A percentile compares a stretch with the other conserved stretches of the same genome.
These are phyloP conservation scores for Lochmaea capreae DNA, from an alignment of 2,888 invertebrate species.

Conservation along the genomic window DNA sequence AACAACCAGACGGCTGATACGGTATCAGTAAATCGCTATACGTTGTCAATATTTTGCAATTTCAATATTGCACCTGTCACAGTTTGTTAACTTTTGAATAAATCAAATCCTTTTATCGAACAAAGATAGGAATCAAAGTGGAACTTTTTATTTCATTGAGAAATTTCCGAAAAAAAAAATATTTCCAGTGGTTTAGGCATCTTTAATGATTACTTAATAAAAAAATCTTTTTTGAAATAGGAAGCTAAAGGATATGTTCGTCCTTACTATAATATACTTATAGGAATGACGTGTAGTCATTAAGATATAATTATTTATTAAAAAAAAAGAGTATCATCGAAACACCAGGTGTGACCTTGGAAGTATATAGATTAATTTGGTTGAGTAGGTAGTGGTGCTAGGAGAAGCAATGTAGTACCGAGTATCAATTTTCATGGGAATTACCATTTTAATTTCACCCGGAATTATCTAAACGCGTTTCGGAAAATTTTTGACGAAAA, in stretches of 20 bases:
- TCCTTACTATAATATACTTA: not conserved
- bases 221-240: no score
- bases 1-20: not conserved
- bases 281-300: not conserved
- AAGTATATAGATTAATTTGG: constrained; percentile 7
- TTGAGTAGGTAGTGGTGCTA: not conserved
- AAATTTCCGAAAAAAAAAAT: no score
- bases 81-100: not conserved
- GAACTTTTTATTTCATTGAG: no score
- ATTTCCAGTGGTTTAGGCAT: no score
- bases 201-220: no score
- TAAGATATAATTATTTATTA: not conserved
- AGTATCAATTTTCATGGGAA: not conserved
- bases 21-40: not conserved
- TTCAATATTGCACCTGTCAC: not conserved
- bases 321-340: not conserved
- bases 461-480: no score
- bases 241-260: not conserved
- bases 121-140: not conserved
- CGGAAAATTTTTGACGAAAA: no score
- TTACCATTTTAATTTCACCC: no score
- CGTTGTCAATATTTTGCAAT: constrained; percentile 16
- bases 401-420: not conserved
- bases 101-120: not conserved
- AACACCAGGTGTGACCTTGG: not conserved